Evolutionary conservation across 92 coral and sea anemone genomes (phyloP).

Genomic region (Parazoanthus atlanticus): DNA sequence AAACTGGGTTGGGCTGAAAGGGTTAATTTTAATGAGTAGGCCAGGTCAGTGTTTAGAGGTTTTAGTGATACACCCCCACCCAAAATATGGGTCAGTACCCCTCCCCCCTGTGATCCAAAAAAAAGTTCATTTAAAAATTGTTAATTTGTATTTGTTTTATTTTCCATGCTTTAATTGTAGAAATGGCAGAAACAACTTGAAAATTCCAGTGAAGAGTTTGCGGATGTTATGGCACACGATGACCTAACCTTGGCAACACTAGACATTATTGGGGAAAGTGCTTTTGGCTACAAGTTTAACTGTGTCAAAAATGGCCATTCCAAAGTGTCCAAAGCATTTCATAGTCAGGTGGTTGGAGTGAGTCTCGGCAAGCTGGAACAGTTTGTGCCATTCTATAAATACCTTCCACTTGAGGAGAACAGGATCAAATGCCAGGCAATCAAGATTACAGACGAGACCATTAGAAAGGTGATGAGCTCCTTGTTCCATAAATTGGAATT

Average conservation of each 20-base stretch:
- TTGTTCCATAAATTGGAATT: too few relatives aligned
- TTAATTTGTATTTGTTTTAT: not conserved
- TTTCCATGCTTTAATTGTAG: not conserved
- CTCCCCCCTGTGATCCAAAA: too few relatives aligned
- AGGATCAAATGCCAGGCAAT: constrained; percentile 22
- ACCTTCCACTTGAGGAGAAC: constrained; percentile 44
- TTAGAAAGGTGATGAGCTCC: constrained; percentile 28
- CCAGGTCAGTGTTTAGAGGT: too few relatives aligned
- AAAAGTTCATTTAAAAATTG: too few relatives aligned
- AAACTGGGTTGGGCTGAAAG: too few relatives aligned
- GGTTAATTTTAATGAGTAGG: too few relatives aligned
- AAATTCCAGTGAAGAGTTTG: constrained; percentile 25
- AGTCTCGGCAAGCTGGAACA: constrained; percentile 8
- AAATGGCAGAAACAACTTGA: constrained; percentile 27
- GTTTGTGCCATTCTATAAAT: constrained; percentile 37
- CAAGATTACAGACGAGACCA: constrained; percentile 39
- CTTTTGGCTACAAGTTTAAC: constrained; percentile 59
- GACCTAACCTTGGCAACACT: constrained; percentile 44
- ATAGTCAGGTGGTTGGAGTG: constrained; percentile 21
- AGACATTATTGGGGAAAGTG: constrained; percentile 56
- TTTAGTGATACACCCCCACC: too few relatives aligned
- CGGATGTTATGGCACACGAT: constrained; percentile 43
- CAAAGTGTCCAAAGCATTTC: constrained; percentile 37
- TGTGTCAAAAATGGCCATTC: constrained; percentile 37
- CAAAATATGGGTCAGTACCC: too few relatives aligned